phyloP scores from a whole-genome alignment of 2,888 invertebrate genomes.

The Phytoseiulus persimilis region DNA sequence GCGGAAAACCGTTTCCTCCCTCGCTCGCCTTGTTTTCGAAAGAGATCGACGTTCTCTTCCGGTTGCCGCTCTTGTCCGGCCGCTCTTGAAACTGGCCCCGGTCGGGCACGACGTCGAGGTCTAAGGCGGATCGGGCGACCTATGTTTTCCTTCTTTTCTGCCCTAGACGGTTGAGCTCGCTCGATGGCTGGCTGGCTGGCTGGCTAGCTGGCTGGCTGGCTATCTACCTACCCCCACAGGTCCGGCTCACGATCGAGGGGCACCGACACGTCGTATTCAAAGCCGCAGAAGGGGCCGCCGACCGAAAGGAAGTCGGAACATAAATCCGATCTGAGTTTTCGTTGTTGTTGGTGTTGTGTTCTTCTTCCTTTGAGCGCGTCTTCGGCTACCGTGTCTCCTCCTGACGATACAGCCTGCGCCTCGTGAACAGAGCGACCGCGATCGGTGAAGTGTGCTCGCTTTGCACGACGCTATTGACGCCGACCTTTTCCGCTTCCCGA shows the following conservation, averaged over 20 bases:
- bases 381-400: background rate
- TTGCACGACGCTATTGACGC: background rate
- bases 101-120: background rate
- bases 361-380: background rate
- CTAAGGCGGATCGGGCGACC: background rate
- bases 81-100: background rate
- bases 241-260: constrained; percentile 5
- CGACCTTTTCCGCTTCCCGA: background rate
- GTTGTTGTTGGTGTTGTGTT: background rate
- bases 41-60: background rate
- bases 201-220: background rate
- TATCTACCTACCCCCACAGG: background rate
- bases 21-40: background rate
- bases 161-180: background rate
- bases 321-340: background rate
- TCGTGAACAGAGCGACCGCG: background rate
- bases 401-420: background rate
- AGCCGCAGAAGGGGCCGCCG: background rate
- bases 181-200: background rate
- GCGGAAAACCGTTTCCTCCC: background rate
- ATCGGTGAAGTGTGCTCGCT: background rate
- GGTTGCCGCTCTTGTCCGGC: background rate
- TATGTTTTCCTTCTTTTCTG: background rate
- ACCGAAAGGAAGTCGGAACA: background rate
- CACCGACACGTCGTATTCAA: background rate